A percentile compares a stretch with the other conserved stretches of the same genome.
Conservation (phyloP, 2,113 vertebrate genomes). For the Coregonus clupeaformis region DNA sequence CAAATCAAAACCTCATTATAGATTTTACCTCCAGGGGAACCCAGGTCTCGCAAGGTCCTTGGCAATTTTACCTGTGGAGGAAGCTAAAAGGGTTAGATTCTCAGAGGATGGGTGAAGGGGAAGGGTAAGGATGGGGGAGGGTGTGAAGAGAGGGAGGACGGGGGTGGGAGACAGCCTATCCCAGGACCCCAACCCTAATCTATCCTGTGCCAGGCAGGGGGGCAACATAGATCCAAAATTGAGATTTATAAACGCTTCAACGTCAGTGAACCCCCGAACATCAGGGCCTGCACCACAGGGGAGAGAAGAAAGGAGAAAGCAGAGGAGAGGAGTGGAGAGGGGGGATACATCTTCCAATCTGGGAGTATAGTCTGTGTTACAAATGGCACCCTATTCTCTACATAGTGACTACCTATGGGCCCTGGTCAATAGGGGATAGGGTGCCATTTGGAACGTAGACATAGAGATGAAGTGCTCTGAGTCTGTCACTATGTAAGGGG, state of each 20-base stretch:
- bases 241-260: constrained; percentile 88
- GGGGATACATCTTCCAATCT: constrained; percentile 68
- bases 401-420: too few species aligned
- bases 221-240: constrained; percentile 81
- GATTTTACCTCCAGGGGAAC: constrained; percentile 79
- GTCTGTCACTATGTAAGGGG: constrained; percentile 59
- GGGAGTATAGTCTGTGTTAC: constrained; percentile 19
- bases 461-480: constrained; percentile 77
- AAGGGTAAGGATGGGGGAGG: constrained; percentile 55
- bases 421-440: too few species aligned
- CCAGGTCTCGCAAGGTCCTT: constrained; percentile 74
- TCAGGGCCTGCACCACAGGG: constrained; percentile 75
- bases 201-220: constrained; percentile 81
- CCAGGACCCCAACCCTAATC: constrained; percentile 83
- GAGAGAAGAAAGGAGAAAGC: constrained; percentile 55
- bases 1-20: constrained; percentile 77
- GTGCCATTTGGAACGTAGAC: too few species aligned
- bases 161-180: constrained; percentile 48
- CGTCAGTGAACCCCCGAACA: constrained; percentile 78
- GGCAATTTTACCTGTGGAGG: constrained; percentile 79
- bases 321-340: too few species aligned
- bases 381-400: too few species aligned
- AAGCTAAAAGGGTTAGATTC: constrained; percentile 77
- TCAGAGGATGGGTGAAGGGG: constrained; percentile 66
- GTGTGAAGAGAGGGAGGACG: constrained; percentile 66